phyloP scores from a whole-genome alignment of 1,140 invertebrate genomes.

The Chrysoperla carnea region DNA sequence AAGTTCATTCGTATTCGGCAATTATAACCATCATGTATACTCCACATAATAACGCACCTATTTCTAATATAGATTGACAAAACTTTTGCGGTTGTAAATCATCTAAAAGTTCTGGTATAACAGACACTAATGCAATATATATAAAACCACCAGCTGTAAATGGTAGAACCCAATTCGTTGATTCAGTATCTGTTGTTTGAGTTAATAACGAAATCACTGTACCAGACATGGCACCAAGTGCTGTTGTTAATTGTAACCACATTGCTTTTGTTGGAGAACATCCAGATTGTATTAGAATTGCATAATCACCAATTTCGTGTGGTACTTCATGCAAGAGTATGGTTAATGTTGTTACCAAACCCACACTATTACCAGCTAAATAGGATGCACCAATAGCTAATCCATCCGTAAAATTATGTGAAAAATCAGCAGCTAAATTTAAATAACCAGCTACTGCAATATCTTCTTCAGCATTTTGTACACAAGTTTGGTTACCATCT shows the following conservation, averaged over 20 bases:
- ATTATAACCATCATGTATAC: constrained; percentile 89
- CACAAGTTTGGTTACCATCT: constrained; percentile 20
- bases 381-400: constrained; percentile 94
- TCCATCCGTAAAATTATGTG: constrained; percentile 95
- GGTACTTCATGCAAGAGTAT: constrained; percentile 94
- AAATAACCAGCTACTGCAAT: constrained; percentile 88
- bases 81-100: constrained; percentile 52
- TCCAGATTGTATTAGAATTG: constrained; percentile 88
- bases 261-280: constrained; percentile 83
- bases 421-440: constrained; percentile 87
- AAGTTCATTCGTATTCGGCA: constrained; percentile 59
- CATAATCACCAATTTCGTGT: constrained; percentile 97
- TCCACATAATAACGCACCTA: constrained; percentile 61
- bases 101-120: constrained; percentile 83
- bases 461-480: constrained; percentile 22
- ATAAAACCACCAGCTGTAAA: constrained; percentile 97
- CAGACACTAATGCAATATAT: constrained; percentile 93
- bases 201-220: constrained; percentile 72
- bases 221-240: constrained; percentile 82
- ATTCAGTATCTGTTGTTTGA: constrained; percentile 49
- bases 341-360: constrained; percentile 78
- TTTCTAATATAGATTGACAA: constrained; percentile 72
- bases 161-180: constrained; percentile 77
- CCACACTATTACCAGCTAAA: constrained; percentile 66
- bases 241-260: constrained; percentile 79